Base-by-base conservation (phyloP, 2,797 vertebrate genomes). In the Astyanax mexicanus region DNA sequence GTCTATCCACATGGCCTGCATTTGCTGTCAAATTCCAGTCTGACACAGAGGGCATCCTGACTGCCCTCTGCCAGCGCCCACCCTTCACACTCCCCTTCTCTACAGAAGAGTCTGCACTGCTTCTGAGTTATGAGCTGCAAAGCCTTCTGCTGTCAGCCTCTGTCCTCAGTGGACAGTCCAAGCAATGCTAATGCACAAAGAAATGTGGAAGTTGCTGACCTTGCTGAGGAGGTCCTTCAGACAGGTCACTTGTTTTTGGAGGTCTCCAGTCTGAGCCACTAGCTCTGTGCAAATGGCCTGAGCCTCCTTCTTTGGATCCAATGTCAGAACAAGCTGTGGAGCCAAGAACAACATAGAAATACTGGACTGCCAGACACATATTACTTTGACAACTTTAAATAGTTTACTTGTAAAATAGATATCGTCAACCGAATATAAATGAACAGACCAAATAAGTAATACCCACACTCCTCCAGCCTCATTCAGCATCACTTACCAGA, bases 101-200 rank as follows among this genome's bases (percentile, higher is more conserved):
- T 69, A 94, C 95, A 95, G 89, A 88, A 92, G 78, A 21, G 29
- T 95, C 94, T 95, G 93, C 93, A 84, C 70, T 89, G 91, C 89
- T 78, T 91, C 91, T 94, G 96, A 97, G 90, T 95, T 94, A 97
- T 96, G 92, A 92, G 92, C 95, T 97, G 96, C 88, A 94, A 97
- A 92, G 91, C 92, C 90, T 91, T 90, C 88, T 87, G 88, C 92
- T 94, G 93, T 90, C 89, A 89, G 88, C 93, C 92, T 91, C 89
- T 92, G 89, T 91, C 92, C 91, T 87, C 52, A 27, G 68, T 84
- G 35, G 69, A 65, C 89, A 81, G 83, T 58, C 44, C 54, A 52
- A 44, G 61, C 49, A 61, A 70, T 69, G 55, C 42, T 21, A 54
- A 32, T 44, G 72, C 61, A 73, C 51, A 27, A 27, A 75, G 79